Evolutionary conservation across 2,888 invertebrate species (phyloP).

Genomic region (Euspilapteryx auroguttella): DNA sequence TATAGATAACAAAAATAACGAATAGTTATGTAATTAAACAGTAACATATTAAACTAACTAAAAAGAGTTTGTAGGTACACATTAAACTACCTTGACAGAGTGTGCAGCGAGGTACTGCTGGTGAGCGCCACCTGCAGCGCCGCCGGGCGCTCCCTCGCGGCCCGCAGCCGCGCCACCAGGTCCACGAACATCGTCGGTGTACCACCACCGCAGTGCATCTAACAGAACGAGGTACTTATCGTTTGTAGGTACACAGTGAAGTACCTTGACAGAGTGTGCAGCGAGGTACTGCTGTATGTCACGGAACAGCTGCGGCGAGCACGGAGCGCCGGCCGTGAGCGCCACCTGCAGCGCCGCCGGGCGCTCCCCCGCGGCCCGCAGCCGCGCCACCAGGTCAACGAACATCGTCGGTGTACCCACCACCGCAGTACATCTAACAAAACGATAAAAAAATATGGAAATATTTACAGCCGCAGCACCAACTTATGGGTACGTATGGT

Average conservation of each 20-base stretch:
- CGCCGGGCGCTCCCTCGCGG: constrained; percentile 35
- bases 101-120: constrained; percentile 45
- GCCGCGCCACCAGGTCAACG: constrained; percentile 66
- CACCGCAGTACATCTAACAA: constrained; percentile 66
- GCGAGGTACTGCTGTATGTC: constrained; percentile 54
- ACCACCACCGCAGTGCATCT: constrained; percentile 75
- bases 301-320: constrained; percentile 66
- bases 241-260: constrained; percentile 45
- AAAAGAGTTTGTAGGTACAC: too few species aligned
- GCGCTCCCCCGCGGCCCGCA: constrained; percentile 32
- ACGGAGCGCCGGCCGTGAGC: constrained; percentile 75
- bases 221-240: constrained; percentile 2
- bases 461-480: too few species aligned
- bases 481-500: too few species aligned
- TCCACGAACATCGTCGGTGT: constrained; percentile 91
- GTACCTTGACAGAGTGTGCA: constrained; percentile 53
- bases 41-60: too few species aligned
- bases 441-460: too few species aligned
- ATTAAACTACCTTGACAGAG: constrained; percentile 55
- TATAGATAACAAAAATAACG: too few species aligned
- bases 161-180: constrained; percentile 48
- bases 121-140: constrained; percentile 58
- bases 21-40: too few species aligned
- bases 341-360: constrained; percentile 47
- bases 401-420: constrained; percentile 90